These are phyloP conservation scores for Centroberyx gerrardi DNA, from an alignment of 2,797 vertebrate genomes.

Conservation along the genomic window DNA sequence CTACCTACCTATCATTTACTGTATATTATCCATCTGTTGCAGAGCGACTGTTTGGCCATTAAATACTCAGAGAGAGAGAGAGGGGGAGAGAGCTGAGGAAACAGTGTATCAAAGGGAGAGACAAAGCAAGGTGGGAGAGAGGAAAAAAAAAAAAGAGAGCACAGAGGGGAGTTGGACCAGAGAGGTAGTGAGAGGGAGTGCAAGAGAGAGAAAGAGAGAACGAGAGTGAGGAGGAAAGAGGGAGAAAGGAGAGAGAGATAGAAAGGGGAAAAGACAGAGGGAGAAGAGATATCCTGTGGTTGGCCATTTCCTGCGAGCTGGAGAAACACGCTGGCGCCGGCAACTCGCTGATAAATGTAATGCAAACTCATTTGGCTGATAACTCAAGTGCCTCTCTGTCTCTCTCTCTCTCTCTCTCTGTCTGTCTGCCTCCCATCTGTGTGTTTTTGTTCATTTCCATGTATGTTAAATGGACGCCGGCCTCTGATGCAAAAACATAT, in stretches of 20 bases:
- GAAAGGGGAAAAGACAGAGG: neutral
- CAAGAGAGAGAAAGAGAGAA: conserved; percentile 3
- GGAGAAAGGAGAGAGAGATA: neutral
- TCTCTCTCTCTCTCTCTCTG: neutral
- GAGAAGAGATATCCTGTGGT: neutral
- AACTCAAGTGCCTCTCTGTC: conserved; percentile 3
- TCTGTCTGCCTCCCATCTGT: no score
- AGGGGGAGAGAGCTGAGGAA: no score
- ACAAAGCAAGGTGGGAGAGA: no score
- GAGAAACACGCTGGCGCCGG: conserved; percentile 18
- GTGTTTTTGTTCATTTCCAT: no score
- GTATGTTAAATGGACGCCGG: no score
- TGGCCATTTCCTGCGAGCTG: conserved; percentile 9
- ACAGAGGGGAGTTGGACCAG: neutral
- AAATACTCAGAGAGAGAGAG: conserved; percentile 30
- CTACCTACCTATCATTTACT: no score
- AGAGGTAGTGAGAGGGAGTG: neutral
- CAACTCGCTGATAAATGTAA: conserved; percentile 23
- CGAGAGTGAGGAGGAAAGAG: neutral
- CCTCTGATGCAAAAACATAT: no score
- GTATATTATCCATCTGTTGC: neutral
- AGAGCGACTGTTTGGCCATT: conserved; percentile 13
- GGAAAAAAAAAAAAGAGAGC: neutral
- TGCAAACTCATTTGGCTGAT: conserved; percentile 27
- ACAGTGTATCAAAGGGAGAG: neutral